phyloP scores from a whole-genome alignment of 2,888 invertebrate species.

The Agrochola lota region DNA sequence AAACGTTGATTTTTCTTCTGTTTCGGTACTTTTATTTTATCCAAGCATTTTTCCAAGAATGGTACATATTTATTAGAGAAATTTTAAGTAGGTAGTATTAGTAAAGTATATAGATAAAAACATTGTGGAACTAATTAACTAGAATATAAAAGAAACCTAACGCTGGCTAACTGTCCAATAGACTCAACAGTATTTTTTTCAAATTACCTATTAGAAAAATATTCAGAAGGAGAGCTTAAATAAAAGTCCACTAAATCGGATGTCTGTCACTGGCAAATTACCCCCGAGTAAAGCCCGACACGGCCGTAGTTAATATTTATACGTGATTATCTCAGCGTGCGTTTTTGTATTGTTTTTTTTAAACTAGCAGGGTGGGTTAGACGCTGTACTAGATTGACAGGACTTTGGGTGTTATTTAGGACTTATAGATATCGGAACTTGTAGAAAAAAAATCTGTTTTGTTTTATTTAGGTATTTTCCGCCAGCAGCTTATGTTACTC shows the following conservation, averaged over 20 bases:
- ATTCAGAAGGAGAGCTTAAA: constrained; percentile 1
- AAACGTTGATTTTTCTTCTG: background rate
- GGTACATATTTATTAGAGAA: background rate
- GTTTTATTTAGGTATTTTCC: background rate
- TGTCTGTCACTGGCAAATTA: constrained; percentile 56
- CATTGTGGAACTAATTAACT: background rate
- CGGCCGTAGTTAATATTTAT: constrained; percentile 58
- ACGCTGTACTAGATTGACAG: background rate
- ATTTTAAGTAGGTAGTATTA: background rate
- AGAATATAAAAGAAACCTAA: background rate
- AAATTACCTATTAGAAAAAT: background rate
- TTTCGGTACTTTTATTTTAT: background rate
- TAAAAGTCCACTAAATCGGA: constrained; percentile 45
- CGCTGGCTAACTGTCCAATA: too few species aligned
- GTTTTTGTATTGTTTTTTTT: constrained; percentile 38
- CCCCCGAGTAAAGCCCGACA: constrained; percentile 37
- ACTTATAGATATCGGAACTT: too few species aligned
- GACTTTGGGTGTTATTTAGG: background rate
- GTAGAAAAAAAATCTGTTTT: background rate
- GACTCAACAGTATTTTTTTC: background rate
- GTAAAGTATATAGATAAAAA: background rate
- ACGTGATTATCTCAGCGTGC: constrained; percentile 53
- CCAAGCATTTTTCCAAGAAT: background rate
- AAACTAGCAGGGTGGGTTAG: background rate
- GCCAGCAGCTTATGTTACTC: background rate